Conservation (phyloP, 2,113 vertebrate species). For the Poeciliopsis prolifica region DNA sequence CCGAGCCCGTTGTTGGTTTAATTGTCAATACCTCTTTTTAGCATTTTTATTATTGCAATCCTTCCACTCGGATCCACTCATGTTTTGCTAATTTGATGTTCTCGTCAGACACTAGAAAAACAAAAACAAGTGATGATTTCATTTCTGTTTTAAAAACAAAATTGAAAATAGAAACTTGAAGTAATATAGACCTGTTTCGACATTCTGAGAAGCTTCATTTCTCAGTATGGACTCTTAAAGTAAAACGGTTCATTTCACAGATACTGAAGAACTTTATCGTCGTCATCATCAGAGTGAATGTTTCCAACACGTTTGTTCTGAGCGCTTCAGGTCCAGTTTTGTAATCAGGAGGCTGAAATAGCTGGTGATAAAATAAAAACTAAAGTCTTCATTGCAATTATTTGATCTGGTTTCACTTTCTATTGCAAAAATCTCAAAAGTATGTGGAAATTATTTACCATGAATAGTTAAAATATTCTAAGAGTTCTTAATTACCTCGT, state of each 20-base stretch:
- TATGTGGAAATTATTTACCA: no score
- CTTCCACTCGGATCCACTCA: neutral
- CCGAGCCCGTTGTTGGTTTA: constrained; percentile 14
- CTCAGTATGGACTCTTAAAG: neutral
- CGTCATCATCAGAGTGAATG: no score
- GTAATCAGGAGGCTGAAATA: neutral
- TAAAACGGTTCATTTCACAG: neutral
- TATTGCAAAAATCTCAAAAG: no score
- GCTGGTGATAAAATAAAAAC: no score
- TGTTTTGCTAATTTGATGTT: neutral
- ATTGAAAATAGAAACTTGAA: neutral
- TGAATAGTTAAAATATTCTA: no score
- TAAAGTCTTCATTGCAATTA: no score
- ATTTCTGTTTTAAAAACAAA: neutral
- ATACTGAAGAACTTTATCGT: neutral
- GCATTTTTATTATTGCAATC: neutral
- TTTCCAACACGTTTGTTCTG: neutral
- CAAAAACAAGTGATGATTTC: neutral
- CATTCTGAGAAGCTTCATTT: neutral
- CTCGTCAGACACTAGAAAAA: neutral
- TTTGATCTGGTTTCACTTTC: no score
- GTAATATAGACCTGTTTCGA: neutral
- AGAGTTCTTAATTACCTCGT: no score
- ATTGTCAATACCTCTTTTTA: constrained; percentile 10
- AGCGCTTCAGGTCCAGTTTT: neutral